Percentiles rank a stretch among this genome's conserved stretches.
These are phyloP conservation scores for Maniola hyperantus DNA, from an alignment of 2,888 invertebrate species.

Conservation along the genomic window DNA sequence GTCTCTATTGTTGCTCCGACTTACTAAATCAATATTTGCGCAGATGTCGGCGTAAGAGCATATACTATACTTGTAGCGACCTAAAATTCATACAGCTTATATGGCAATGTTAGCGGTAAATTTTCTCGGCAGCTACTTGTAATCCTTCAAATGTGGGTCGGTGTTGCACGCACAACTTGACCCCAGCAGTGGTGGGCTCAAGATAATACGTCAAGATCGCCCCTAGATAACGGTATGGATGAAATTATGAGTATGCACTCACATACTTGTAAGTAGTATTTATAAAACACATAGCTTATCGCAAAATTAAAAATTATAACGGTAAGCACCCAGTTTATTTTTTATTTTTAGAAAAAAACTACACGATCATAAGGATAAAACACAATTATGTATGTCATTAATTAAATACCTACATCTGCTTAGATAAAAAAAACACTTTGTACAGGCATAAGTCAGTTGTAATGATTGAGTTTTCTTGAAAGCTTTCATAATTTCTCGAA, in stretches of 20 bases:
- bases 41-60: constrained; percentile 81
- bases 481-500: neutral
- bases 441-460: neutral
- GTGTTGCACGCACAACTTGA: constrained; percentile 76
- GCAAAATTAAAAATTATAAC: too few species aligned
- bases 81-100: constrained; percentile 82
- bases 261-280: neutral
- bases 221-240: constrained; percentile 4
- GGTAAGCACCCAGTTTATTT: too few species aligned
- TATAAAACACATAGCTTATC: neutral
- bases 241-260: neutral
- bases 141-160: constrained; percentile 81
- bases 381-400: too few species aligned
- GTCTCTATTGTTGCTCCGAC: constrained; percentile 70
- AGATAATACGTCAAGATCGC: constrained; percentile 70
- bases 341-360: too few species aligned
- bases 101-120: constrained; percentile 82
- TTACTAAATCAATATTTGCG: constrained; percentile 83
- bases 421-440: too few species aligned
- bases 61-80: constrained; percentile 79
- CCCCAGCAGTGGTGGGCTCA: constrained; percentile 65
- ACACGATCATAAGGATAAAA: too few species aligned
- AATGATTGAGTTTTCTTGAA: neutral
- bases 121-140: constrained; percentile 81
- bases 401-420: too few species aligned